A percentile compares a stretch with the other conserved stretches of the same genome.
phyloP scores from a whole-genome alignment of 2,113 vertebrate species.

The Danionella cerebrum region DNA sequence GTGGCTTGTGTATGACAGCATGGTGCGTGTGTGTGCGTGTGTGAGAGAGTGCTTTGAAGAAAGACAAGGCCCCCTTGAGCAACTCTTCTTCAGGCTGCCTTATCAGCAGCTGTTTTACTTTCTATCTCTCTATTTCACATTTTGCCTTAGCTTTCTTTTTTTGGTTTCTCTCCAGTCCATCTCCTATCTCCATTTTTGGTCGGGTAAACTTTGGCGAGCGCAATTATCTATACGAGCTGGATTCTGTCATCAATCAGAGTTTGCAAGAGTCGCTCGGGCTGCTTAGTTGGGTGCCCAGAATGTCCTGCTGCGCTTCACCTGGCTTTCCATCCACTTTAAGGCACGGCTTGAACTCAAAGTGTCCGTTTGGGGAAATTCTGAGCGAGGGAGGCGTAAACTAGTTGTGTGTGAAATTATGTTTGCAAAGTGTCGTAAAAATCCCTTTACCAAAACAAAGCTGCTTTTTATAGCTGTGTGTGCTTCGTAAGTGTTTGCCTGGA shows the following conservation, averaged over 20 bases:
- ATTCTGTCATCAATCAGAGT: background rate
- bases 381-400: background rate
- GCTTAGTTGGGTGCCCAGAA: background rate
- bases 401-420: background rate
- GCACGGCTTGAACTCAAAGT: background rate
- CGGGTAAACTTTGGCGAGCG: slow-evolving; percentile 17
- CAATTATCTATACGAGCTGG: slow-evolving; percentile 2
- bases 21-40: slow-evolving; percentile 12
- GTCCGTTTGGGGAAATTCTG: background rate
- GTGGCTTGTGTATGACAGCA: slow-evolving; percentile 22
- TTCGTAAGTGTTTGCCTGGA: slow-evolving; percentile 29
- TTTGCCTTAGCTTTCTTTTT: background rate
- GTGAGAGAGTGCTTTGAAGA: slow-evolving; percentile 23
- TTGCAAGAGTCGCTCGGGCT: background rate
- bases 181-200: background rate
- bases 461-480: slow-evolving; percentile 12
- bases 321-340: background rate
- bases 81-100: slow-evolving; percentile 29
- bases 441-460: background rate
- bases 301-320: background rate
- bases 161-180: background rate
- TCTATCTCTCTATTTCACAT: background rate
- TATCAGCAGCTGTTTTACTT: slow-evolving; percentile 40
- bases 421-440: background rate
- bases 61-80: slow-evolving; percentile 34